Conservation (phyloP, 2,113 vertebrate species). For the Synodontis membranacea region DNA sequence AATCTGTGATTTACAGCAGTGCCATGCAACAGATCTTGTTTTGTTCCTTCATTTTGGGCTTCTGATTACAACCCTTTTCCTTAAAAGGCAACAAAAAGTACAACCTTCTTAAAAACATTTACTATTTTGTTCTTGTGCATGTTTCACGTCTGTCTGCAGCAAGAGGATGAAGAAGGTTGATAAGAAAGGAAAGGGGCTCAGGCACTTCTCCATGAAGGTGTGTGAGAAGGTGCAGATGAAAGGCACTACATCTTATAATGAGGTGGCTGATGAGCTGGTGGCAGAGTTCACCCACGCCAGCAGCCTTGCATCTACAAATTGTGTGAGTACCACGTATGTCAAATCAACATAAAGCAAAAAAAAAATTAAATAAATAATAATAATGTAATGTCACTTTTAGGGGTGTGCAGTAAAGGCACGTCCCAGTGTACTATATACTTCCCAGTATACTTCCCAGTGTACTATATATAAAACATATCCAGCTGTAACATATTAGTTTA, state of each 20-base stretch:
- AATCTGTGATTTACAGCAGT: background rate
- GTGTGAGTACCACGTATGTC: conserved; percentile 68
- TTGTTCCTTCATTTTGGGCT: background rate
- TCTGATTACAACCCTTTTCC: background rate
- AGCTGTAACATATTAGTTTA: background rate
- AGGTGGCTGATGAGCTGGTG: conserved; percentile 86
- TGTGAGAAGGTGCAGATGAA: conserved; percentile 88
- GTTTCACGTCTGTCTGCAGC: conserved; percentile 62
- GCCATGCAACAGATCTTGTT: background rate
- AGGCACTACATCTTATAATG: conserved; percentile 86
- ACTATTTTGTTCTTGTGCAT: background rate
- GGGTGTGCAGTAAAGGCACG: background rate
- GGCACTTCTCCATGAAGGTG: conserved; percentile 92
- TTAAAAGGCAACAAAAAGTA: background rate
- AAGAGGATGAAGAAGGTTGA: conserved; percentile 85
- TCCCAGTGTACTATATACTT: no score
- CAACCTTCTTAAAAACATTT: background rate
- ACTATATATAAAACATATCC: no score
- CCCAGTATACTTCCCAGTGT: background rate
- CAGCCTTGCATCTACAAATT: conserved; percentile 77
- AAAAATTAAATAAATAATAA: no score
- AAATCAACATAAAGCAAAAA: background rate
- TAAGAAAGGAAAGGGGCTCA: conserved; percentile 85
- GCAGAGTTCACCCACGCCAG: conserved; percentile 80
- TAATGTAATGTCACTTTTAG: no score